Conservation (phyloP, 2,888 invertebrate species). For the Spodoptera littoralis region DNA sequence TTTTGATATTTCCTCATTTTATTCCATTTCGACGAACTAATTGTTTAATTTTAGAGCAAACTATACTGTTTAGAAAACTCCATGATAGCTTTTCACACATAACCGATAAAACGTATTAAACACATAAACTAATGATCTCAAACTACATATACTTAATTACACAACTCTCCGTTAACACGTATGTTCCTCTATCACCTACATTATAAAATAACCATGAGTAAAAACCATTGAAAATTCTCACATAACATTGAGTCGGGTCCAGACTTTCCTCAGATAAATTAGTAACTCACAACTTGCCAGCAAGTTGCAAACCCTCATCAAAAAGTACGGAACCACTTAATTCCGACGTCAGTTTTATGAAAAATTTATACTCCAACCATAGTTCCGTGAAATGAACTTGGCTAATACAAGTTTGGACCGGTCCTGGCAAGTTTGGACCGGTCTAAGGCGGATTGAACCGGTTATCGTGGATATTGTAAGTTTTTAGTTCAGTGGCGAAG, state of each 20-base stretch:
- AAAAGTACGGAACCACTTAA: conserved; percentile 65
- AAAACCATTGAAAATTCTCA: conserved; percentile 23
- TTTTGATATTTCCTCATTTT: background rate
- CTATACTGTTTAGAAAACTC: too few species aligned
- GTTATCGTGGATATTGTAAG: conserved; percentile 54
- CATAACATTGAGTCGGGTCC: conserved; percentile 39
- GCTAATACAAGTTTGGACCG: conserved; percentile 53
- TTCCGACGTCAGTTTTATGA: conserved; percentile 67
- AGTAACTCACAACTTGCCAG: conserved; percentile 45
- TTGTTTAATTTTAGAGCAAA: too few species aligned
- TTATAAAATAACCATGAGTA: conserved; percentile 16
- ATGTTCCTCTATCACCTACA: conserved; percentile 5
- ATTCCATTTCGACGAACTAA: too few species aligned
- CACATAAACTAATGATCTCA: background rate
- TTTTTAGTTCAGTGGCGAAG: conserved; percentile 44
- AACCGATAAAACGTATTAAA: too few species aligned
- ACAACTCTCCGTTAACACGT: background rate
- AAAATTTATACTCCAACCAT: conserved; percentile 62
- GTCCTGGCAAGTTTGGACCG: conserved; percentile 32
- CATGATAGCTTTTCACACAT: too few species aligned
- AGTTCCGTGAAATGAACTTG: conserved; percentile 57
- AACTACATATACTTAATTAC: background rate
- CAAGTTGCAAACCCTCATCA: conserved; percentile 54
- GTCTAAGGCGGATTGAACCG: conserved; percentile 41
- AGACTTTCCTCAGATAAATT: conserved; percentile 48